phyloP scores from a whole-genome alignment of 2,888 invertebrate genomes.

The Dioctria linearis region DNA sequence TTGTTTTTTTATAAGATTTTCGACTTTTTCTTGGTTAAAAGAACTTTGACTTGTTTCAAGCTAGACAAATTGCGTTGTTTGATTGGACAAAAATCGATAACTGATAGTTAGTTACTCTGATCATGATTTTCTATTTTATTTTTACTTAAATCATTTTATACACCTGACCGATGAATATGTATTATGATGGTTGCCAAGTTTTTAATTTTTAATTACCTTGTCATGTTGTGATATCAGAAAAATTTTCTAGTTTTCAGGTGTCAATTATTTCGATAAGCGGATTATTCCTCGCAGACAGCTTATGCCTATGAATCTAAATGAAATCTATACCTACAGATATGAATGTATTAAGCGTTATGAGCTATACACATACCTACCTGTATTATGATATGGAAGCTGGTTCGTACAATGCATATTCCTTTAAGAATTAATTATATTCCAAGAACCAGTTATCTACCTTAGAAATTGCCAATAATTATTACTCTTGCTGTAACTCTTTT shows the following conservation, averaged over 20 bases:
- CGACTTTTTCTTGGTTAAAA: not conserved
- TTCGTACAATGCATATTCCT: not conserved
- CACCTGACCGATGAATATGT: not conserved
- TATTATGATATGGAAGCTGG: not conserved
- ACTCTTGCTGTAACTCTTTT: constrained; percentile 20
- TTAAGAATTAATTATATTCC: constrained; percentile 36
- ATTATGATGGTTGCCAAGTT: constrained; percentile 18
- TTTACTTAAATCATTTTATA: not conserved
- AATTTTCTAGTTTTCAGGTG: constrained; percentile 49
- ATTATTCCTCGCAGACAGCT: constrained; percentile 24
- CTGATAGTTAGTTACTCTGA: constrained; percentile 27
- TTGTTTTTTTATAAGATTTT: constrained; percentile 1
- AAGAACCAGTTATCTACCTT: constrained; percentile 9
- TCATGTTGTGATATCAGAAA: constrained; percentile 44
- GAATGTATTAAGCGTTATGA: not conserved
- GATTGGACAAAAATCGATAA: constrained; percentile 39
- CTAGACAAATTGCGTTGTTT: constrained; percentile 50
- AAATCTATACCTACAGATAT: too few relatives aligned
- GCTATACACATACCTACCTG: constrained; percentile 15
- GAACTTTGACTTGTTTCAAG: too few relatives aligned
- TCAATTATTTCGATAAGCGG: constrained; percentile 47
- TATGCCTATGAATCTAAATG: not conserved
- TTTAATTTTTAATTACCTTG: constrained; percentile 45
- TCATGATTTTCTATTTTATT: constrained; percentile 30
- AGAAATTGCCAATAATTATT: constrained; percentile 10